Evolutionary conservation across 2,888 invertebrate genomes (phyloP).

Genomic region (Escarpia spicata): DNA sequence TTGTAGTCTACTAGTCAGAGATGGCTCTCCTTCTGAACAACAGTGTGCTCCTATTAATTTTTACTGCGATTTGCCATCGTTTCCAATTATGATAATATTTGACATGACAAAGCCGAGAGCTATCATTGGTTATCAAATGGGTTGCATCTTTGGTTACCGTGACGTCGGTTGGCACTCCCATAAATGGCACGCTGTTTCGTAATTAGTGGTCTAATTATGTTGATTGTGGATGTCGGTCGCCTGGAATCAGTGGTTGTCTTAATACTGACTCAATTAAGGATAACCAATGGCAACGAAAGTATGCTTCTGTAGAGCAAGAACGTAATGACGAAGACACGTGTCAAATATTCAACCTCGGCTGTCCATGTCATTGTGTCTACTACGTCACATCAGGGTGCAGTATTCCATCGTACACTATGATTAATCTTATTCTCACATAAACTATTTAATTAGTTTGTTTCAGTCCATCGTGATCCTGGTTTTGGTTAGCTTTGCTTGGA

Average conservation of each 20-base stretch:
- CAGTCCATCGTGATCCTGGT: no score
- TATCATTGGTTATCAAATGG: neutral
- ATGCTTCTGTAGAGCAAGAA: neutral
- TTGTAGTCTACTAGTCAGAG: no score
- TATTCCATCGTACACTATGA: neutral
- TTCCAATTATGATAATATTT: neutral
- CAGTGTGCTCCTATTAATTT: neutral
- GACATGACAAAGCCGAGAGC: neutral
- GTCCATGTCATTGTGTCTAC: neutral
- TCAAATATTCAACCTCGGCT: neutral
- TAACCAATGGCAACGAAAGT: neutral
- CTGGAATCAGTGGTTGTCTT: neutral
- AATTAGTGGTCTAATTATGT: neutral
- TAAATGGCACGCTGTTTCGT: neutral
- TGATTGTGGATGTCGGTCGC: neutral
- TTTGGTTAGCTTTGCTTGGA: no score
- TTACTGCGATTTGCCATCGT: neutral
- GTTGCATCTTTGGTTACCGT: neutral
- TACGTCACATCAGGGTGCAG: neutral
- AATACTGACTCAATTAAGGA: neutral
- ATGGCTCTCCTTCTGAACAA: neutral
- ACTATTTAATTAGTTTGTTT: no score
- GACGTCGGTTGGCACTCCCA: neutral
- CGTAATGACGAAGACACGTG: neutral
- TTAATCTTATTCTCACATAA: no score